Evolutionary conservation across 2,797 vertebrate species (phyloP), one percentile per base, ranked within the genome.

Genomic region (Microchirus variegatus): DNA sequence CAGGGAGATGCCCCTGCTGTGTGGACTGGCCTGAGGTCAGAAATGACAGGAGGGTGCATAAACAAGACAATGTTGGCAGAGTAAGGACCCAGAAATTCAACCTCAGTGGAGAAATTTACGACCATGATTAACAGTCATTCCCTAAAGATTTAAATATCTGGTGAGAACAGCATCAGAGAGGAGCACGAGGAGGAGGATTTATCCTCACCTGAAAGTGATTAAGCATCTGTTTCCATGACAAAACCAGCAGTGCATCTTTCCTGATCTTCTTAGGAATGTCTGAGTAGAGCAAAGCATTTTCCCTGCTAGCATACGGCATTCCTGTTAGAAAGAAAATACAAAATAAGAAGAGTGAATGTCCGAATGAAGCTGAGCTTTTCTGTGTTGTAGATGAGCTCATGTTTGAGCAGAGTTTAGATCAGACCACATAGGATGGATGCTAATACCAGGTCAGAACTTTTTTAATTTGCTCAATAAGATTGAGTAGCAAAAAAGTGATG

Each of bases 141-240:
- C 36, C 12, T 51, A 10, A 31, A 31, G 31, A 31, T 6, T 31
- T 3, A 31, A 31, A 31, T 31, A 6, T 6, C 31, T 31, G 31
- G 31, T 31, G 31, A 31, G 14, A 26, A 36, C 2, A 41, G 14
- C 1, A 26, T 22, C 15, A 22, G 12, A 53, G 2, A 17, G 19
- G 16, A 59, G 18, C 8, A 36, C 43, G 45, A 63, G 5, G 14
- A 17, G 3, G 4, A 5, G 50, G 50, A 22, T 12, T 2, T 15
- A 10, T 48, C 35, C 61, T 84, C 22, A 91, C 90, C 96, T 97
- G 94, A 79, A 98, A 98, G 73, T 94, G 95, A 91, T 96, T 93
- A 77, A 98, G 91, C 94, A 99, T 94, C 86, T 94, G 95, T 65
- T 98, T 98, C 96, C 96, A 97, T 0, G 96, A 95, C 81, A 98